phyloP scores from a whole-genome alignment of 2,113 vertebrate genomes.

The Forbesichthys papilliferus region DNA sequence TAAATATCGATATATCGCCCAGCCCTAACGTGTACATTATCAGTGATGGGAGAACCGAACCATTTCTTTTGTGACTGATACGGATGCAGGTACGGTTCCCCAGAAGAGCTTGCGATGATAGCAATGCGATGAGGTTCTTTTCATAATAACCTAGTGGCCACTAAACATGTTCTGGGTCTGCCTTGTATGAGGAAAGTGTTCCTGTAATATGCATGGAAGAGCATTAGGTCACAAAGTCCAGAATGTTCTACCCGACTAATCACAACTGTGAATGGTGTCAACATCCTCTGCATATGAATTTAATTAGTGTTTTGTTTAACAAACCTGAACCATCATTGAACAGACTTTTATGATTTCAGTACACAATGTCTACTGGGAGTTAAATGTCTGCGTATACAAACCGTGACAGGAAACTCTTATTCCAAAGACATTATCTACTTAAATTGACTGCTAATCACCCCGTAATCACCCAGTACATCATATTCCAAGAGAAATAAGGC shows the following conservation, averaged over 20 bases:
- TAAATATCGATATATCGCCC: too few species aligned
- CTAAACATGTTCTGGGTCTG: not conserved
- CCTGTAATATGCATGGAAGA: not conserved
- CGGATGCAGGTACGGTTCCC: not conserved
- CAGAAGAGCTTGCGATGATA: not conserved
- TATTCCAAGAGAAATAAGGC: slow-evolving; percentile 41
- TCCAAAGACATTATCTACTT: slow-evolving; percentile 17
- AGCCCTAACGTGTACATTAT: not conserved
- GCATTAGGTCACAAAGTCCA: not conserved
- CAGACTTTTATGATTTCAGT: not conserved
- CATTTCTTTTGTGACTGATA: slow-evolving; percentile 10
- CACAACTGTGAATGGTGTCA: not conserved
- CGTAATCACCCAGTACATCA: slow-evolving; percentile 32
- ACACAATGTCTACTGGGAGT: not conserved
- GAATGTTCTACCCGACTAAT: too few species aligned
- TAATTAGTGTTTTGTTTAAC: too few species aligned
- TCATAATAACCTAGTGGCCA: not conserved
- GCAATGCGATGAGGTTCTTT: slow-evolving; percentile 6
- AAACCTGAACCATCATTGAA: not conserved
- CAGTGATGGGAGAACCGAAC: not conserved
- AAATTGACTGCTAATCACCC: slow-evolving; percentile 28
- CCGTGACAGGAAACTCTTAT: slow-evolving; percentile 20
- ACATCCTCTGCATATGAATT: too few species aligned
- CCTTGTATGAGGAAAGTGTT: not conserved
- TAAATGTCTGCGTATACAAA: not conserved